Evolutionary conservation across 1,140 invertebrate genomes (phyloP), one percentile per base, ranked within the genome.

Genomic region (Coptotermes formosanus): DNA sequence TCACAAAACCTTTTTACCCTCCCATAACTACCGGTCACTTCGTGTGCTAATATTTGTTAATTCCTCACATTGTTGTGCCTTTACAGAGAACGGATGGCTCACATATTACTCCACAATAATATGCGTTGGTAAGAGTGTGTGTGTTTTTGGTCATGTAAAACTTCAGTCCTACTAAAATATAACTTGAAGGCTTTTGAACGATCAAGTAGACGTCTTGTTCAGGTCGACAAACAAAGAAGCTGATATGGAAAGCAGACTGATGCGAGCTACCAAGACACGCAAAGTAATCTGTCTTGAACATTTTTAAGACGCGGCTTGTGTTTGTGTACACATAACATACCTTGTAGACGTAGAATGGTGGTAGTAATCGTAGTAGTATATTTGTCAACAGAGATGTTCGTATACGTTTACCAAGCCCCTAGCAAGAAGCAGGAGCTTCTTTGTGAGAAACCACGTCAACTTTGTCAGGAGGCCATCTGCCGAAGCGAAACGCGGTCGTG

Each of bases 201-300:
- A 75, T 75, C 64, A 16, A 75, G 64, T 75, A 75, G 64, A 75
- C 64, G 64, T n/a, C 64, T 75, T 75, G 64, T 75, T 75, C 64
- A 75, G 64, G 25, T 75, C 64, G 64, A 30, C 64, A 75, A 75
- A 75, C 64, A 75, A 75, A 75, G 64, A 75, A 75, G 64, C 64
- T 75, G 64, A 75, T 75, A 75, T 30, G 64, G 64, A 75, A 75
- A 75, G 64, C 64, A 75, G 64, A 8, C 16, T 75, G 64, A 55
- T 52, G 43, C 85, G 6, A 75, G 85, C 85, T 86, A 86, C 85
- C 85, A 75, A 81, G 85, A 64, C 85, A 86, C 85, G 85, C 85
- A 82, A 86, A 82, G 85, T 86, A 86, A 86, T 86, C 85, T 86
- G 85, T 86, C 85, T 86, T 48, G 30, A 45, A 84, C 48, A 84